Evolutionary conservation across 2,797 vertebrate genomes (phyloP), one percentile per base, ranked within the genome.

Genomic region (Odontamblyopus rebecca): DNA sequence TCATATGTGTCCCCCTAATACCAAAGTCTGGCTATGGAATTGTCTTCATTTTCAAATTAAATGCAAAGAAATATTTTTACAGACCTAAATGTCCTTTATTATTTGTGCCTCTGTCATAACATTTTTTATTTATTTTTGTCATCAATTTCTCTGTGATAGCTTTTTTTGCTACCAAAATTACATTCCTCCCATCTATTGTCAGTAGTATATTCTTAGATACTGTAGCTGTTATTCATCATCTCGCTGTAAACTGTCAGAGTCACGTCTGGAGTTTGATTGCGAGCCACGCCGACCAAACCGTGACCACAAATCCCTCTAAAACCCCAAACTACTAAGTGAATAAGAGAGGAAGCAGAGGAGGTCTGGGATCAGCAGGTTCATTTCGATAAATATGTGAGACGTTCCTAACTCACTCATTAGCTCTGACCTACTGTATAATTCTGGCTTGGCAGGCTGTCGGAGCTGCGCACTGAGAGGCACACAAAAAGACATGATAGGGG

Each of bases 381-480:
- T 84, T 70, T 63, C 6, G 78, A 83, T 83, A 81, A 85, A 85
- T 85, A 79, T 76, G 76, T 79, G 70, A 76, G 79, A 61, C 61
- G 70, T 80, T 86, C 68, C 81, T 75, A 79, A 85, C 54, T 68
- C 51, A 68, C 87, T 92, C 86, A 89, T 90, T 89, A 90, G 86
- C 71, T 56, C 72, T 83, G 85, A 83, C 76, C 85, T 69, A 77
- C 62, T 60, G 83, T 78, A 77, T 84, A 80, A 88, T 82, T 85
- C 73, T 56, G 73, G 54, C 77, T 79, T 71, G 11, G 76, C 78
- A 74, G 79, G 67, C 79, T 78, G 81, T 81, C 72, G 63, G 60
- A 70, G 63, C 61, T 2, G 62, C 0, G 44, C 3, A 5, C 53
- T 18, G 73, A 74, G 41, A 73, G 27, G 68, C 44, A 56, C 72